These are phyloP conservation scores for Acronicta leporina DNA, from an alignment of 2,888 invertebrate species.

Conservation along the genomic window DNA sequence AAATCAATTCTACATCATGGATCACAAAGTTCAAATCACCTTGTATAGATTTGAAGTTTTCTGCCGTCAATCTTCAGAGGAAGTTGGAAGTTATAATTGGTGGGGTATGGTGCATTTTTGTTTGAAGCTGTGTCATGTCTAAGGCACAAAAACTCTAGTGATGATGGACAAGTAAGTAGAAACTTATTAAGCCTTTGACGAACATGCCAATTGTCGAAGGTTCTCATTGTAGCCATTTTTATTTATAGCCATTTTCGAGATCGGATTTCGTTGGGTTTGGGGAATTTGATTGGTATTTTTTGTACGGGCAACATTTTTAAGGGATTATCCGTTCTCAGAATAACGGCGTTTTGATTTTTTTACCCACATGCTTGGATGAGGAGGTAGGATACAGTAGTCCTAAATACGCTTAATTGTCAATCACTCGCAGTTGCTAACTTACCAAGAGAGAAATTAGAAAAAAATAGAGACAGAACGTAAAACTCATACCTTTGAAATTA, in stretches of 20 bases:
- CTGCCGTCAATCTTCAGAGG: constrained; percentile 1
- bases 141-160: constrained; percentile 71
- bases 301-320: constrained; percentile 30
- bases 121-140: constrained; percentile 29
- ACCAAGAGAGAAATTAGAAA: no score
- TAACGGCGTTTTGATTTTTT: constrained; percentile 20
- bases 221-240: constrained; percentile 67
- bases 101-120: constrained; percentile 48
- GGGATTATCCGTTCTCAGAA: constrained; percentile 41
- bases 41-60: constrained; percentile 17
- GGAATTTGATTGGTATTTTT: constrained; percentile 48
- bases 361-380: no score
- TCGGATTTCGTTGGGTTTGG: constrained; percentile 50
- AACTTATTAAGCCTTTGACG: constrained; percentile 83
- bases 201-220: constrained; percentile 78
- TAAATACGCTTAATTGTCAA: no score
- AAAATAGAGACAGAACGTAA: no score
- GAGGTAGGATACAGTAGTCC: no score
- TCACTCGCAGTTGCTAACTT: no score
- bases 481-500: no score
- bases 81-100: constrained; percentile 8
- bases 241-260: constrained; percentile 48
- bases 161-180: constrained; percentile 83
- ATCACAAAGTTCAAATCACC: constrained; percentile 35
- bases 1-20: constrained; percentile 42